Evolutionary conservation across 2,113 vertebrate species (phyloP), one percentile per base, ranked within the genome.

Genomic region (Oophaga pumilio): DNA sequence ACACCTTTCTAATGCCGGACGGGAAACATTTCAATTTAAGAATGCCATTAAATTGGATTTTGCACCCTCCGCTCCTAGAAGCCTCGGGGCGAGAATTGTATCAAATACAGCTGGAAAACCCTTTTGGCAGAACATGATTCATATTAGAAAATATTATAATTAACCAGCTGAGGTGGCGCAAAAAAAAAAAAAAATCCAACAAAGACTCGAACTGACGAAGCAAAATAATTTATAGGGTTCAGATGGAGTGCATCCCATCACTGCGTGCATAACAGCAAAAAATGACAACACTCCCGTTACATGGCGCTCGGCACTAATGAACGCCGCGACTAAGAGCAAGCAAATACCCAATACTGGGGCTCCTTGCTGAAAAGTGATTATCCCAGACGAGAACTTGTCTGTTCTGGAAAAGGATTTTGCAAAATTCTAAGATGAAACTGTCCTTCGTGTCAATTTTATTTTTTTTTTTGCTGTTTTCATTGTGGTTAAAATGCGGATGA

Each of bases 201-300:
- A 50, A 52, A 77, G 86, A 88, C 74, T 88, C 71, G 59, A 88
- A 83, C 82, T 76, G 86, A 88, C 69, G 81, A 56, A 28, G 71
- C 80, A 76, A 83, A 87, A 83, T 83, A 76, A 88, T 88, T 88
- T 88, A 88, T 88, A 53, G 80, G 80, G 86, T 88, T 88, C 86
- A 88, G 64, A 26, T 49, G n/a, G 53, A 88, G 86, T 88, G 86
- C 86, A 73, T 60, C 52, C 52, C 18, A 52, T 69, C 26, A 2
- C 74, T 59, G 64, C 76, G 71, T 57, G 11, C 85, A 86, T 50
- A 86, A 77, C 78, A 50, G 4, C 28, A 24, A 20, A 43, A 10
- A 11, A 49, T 0, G 4, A 43, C 20, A 24, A 76, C 20, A 33
- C 69, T 52, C 83, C 73, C 18, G 18, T 26, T 66, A 64, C 73